Percentiles rank a stretch among this genome's conserved stretches.
Evolutionary conservation across 2,113 vertebrate genomes (phyloP).

Genomic region (Aleadryas rufinucha): DNA sequence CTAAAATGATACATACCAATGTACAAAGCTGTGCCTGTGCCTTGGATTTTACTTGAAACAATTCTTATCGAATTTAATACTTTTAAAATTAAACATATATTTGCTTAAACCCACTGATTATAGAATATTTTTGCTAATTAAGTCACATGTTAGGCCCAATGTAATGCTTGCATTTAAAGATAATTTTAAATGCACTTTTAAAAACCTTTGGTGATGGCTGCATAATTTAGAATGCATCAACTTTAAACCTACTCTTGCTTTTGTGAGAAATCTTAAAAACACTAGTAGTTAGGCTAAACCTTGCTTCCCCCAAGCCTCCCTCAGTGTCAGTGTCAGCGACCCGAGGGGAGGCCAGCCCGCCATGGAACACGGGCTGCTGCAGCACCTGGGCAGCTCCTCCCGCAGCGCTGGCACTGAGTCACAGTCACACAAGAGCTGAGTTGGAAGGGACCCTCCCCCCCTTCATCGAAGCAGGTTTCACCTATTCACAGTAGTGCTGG

Average conservation of each 20-base stretch:
- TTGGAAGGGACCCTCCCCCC: background rate
- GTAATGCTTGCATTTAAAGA: conserved; percentile 51
- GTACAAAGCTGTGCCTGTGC: conserved; percentile 69
- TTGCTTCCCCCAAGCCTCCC: background rate
- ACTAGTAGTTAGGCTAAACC: background rate
- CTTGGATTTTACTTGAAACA: conserved; percentile 62
- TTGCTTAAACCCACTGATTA: conserved; percentile 58
- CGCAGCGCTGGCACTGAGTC: accelerated
- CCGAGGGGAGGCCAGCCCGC: background rate
- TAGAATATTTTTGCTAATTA: conserved; percentile 54
- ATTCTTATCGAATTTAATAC: conserved; percentile 49
- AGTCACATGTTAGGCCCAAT: conserved; percentile 46
- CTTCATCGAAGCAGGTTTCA: background rate
- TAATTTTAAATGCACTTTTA: conserved; percentile 52
- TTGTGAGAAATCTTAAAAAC: background rate
- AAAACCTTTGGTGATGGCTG: conserved; percentile 60
- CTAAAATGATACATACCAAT: conserved; percentile 65
- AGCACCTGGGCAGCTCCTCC: accelerated
- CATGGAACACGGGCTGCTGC: background rate
- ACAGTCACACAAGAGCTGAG: background rate
- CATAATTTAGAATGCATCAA: conserved; percentile 26
- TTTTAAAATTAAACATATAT: conserved; percentile 30
- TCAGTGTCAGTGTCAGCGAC: accelerated
- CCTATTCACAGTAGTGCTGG: background rate
- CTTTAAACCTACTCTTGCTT: background rate